Base-by-base conservation (phyloP, 2,888 invertebrate genomes). In the Conops quadrifasciatus region DNA sequence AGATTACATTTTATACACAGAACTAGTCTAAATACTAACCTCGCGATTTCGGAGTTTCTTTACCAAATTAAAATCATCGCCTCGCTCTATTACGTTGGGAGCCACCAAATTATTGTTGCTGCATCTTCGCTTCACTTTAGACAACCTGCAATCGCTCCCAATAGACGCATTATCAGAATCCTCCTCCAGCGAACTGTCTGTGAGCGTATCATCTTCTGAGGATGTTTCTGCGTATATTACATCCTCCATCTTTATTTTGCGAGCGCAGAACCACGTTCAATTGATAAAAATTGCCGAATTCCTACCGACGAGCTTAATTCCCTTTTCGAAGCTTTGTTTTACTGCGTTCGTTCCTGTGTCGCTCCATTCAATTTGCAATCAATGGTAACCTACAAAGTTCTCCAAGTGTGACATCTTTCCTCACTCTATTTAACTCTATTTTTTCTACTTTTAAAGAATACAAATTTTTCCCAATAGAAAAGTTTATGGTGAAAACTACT, bases 31-130 rank as follows among this genome's bases (percentile, higher is more conserved):
- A 15, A 36, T 30, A 65, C 72, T 66, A 70, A 85, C 84, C 77
- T 84, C 84, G 76, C 84, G 77, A 73, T 81, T 82, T 69, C 78
- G 75, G 30, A 84, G 75, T 75, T 80, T 81, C 64, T 78, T 77
- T n/a, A 78, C 75, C 75, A 84, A 75, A 75, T 84, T 84, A 62
- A 66, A 19, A 28, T 72, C 47, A 16, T 51, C 60, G n/a, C 60
- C 56, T 5, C 51, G 49, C n/a, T 71, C 73, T 11, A 59, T 30
- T n/a, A 64, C 45, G 60, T 63, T 71, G 65, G 59, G 43, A 30
- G 51, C 36, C 53, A 71, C 49, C 67, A 67, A 13, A 67, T 74
- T 59, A 43, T 70, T 24, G 53, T 53, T 49, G n/a, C n/a, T 19
- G 15, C 45, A 19, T 51, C 47, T 65, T n/a, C 51, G 51, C 26